A percentile compares a stretch with the other conserved stretches of the same genome.
These are phyloP conservation scores for Phragmatobia fuliginosa DNA, from an alignment of 2,888 invertebrate genomes.

Conservation along the genomic window DNA sequence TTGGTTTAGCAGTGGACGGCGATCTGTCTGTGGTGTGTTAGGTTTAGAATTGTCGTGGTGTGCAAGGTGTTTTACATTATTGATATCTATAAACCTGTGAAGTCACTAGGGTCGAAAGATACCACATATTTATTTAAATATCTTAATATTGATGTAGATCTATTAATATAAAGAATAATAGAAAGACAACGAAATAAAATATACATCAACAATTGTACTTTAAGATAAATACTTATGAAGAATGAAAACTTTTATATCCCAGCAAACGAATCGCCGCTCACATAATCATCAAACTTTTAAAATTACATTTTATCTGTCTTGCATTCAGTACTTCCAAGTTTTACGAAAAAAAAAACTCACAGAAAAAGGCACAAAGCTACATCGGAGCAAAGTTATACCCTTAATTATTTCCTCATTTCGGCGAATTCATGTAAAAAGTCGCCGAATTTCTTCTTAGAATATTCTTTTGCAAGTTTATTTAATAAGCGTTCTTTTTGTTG, in stretches of 20 bases:
- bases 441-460: slow-evolving; percentile 35
- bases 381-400: slow-evolving; percentile 36
- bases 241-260: slow-evolving; percentile 31
- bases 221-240: slow-evolving; percentile 31
- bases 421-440: slow-evolving; percentile 36
- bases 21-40: too few relatives aligned
- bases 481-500: slow-evolving; percentile 31
- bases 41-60: too few relatives aligned
- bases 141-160: neutral
- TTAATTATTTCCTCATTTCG: slow-evolving; percentile 14
- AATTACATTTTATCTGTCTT: slow-evolving; percentile 31
- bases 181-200: neutral
- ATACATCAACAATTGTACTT: slow-evolving; percentile 23
- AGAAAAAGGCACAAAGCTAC: slow-evolving; percentile 30
- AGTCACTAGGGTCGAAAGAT: too few relatives aligned
- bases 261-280: slow-evolving; percentile 22
- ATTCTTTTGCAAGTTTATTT: slow-evolving; percentile 41
- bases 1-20: too few relatives aligned
- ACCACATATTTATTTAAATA: too few relatives aligned
- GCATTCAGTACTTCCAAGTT: slow-evolving; percentile 27
- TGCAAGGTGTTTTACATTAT: too few relatives aligned
- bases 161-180: too few relatives aligned
- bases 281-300: slow-evolving; percentile 49
- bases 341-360: slow-evolving; percentile 32
- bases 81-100: too few relatives aligned